Base-by-base conservation (phyloP, 2,888 invertebrate species). In the Gymnoscelis rufifasciata region DNA sequence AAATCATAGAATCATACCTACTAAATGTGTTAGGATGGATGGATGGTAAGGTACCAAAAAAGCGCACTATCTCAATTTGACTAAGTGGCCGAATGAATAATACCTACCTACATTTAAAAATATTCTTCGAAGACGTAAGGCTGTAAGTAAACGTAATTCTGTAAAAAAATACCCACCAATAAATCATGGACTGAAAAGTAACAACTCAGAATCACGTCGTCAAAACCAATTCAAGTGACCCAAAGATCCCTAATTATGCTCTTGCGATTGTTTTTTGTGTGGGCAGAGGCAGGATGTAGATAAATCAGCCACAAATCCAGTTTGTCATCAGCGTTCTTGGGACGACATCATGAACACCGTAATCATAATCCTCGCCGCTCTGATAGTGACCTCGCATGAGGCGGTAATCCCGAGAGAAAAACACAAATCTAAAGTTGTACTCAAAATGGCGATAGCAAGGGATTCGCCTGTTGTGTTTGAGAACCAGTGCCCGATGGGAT, bases 381-480 rank as follows among this genome's bases (percentile, higher is more conserved):
- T 48, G 7, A 14, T 52, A 7, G 36, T 52, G 41, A 35, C 27
- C 2, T 48, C 51, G 1, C 48, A 49, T 4, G 46, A 56, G 35
- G 27, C 40, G 0, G 39, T 51, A 6, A 23, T 52, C 11, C 40
- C 28, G 8, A 42, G 13, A 27, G 27, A 42, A 28, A 7, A 15
- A n/a, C 11, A 13, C 8, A 43, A 24, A 1, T 31, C 56, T 0
- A 36, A 23, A 37, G 55, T 61, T 12, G 54, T 66, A 10, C 52
- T 79, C 40, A 66, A 64, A 47, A 64, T 61, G 31, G 59, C 67
- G 8, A 55, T 63, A 35, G 57, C 56, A n/a, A 68, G 70, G 15
- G 80, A 83, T 31, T 83, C 83, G 0, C 80, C 82, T 0, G 57
- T 55, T 7, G 49, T 56, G 28, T 37, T 46, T 12, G 54, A 52